Evolutionary conservation across 2,888 invertebrate species (phyloP), one percentile per base, ranked within the genome.

Genomic region (Nomada fucata): DNA sequence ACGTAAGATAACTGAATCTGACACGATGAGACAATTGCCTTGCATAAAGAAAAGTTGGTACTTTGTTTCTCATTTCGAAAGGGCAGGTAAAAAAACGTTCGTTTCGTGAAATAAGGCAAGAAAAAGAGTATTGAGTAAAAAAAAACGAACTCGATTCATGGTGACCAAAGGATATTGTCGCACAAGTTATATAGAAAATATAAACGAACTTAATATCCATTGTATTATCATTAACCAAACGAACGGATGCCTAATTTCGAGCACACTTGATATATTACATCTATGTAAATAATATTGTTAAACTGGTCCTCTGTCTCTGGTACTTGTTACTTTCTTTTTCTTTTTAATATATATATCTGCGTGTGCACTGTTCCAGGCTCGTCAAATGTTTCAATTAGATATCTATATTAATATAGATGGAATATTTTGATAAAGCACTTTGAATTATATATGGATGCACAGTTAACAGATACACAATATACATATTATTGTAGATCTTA

Each of bases 1-100:
- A 36, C 36, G 26, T 20, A 50, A 80, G 61, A 52, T 47, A 20
- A 36, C n/a, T 63, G 36, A 72, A 72, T 36, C 61, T 29, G 36
- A 79, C 20, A 72, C 69, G 59, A 69, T 20, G n/a, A 50, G 82
- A 36, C 20, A 89, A 90, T 90, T 91, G 89, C 86, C 74, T 90
- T 91, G 92, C 93, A 93, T 91, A 92, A 92, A 92, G 92, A 93
- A 92, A 92, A 92, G 91, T 91, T 91, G 88, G 86, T 88, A 47
- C 53, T 76, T 74, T 29, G 29, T n/a, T 77, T 81, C 20, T 47
- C 7, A 53, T 57, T 64, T 29, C 20, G 44, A 74, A 74, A 10
- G 23, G 15, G 50, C 11, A 47, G 20, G 9, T 44, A 15, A 29
- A 52, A 44, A 44, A 2, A 10, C 11, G 42, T 67, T 36, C 10